A percentile compares a stretch with the other conserved stretches of the same genome.
Evolutionary conservation across 2,113 vertebrate genomes (phyloP).

Genomic region (Pseudorhombus dupliciocellatus): DNA sequence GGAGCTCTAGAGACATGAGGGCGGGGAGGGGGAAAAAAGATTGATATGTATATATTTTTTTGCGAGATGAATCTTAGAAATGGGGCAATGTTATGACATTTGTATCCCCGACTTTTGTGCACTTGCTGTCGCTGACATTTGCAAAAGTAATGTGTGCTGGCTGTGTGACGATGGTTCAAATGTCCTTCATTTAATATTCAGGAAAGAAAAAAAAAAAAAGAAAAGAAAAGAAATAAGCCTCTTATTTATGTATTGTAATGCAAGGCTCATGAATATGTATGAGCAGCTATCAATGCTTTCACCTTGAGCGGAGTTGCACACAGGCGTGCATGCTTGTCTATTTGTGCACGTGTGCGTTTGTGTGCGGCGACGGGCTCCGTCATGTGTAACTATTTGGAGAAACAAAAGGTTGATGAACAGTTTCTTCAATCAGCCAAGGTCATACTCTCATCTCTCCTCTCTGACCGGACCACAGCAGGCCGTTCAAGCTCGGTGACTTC

Average conservation of each 20-base stretch:
- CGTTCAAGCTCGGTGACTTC: neutral
- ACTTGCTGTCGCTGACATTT: slow-evolving; percentile 23
- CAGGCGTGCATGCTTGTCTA: neutral
- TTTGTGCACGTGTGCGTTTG: neutral
- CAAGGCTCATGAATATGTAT: slow-evolving; percentile 69
- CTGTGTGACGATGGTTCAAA: slow-evolving; percentile 39
- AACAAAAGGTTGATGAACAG: slow-evolving; percentile 37
- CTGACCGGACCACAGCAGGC: neutral
- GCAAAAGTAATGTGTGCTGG: slow-evolving; percentile 24
- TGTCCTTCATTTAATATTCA: slow-evolving; percentile 67
- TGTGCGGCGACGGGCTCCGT: neutral
- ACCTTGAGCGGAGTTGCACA: slow-evolving; percentile 55
- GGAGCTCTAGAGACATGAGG: slow-evolving; percentile 2
- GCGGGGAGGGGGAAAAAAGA: slow-evolving; percentile 15
- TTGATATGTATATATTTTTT: slow-evolving; percentile 24
- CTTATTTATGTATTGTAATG: slow-evolving; percentile 76
- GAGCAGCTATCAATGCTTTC: slow-evolving; percentile 62
- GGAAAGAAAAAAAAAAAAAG: slow-evolving; percentile 32
- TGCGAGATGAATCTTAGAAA: slow-evolving; percentile 48
- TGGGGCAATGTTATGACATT: slow-evolving; percentile 44
- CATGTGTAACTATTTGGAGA: slow-evolving; percentile 32
- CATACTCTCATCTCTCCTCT: slow-evolving; percentile 4
- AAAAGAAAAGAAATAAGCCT: slow-evolving; percentile 60
- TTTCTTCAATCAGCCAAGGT: slow-evolving; percentile 45
- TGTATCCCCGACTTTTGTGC: slow-evolving; percentile 34